phyloP scores from a whole-genome alignment of 2,888 invertebrate genomes.

The Periphyllus acericola region DNA sequence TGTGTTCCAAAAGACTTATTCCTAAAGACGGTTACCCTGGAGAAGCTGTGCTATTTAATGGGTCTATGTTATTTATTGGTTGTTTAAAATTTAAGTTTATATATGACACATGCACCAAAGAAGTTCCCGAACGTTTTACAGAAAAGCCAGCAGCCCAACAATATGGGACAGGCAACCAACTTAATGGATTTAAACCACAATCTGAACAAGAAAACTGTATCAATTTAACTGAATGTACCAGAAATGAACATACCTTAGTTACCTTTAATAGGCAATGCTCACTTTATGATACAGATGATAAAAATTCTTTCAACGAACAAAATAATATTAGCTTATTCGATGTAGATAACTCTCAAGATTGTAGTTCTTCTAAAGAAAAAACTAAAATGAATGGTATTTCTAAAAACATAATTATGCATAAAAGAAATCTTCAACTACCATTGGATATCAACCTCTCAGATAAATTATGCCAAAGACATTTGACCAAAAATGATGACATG shows the following conservation, averaged over 20 bases:
- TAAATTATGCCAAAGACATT: not conserved
- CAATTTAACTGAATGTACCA: not conserved
- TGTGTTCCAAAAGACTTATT: constrained; percentile 28
- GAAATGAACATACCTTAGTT: not conserved
- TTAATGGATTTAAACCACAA: not conserved
- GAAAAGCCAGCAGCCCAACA: not conserved
- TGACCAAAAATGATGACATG: not conserved
- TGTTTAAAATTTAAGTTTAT: constrained; percentile 48
- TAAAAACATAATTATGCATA: not conserved
- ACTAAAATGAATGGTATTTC: not conserved
- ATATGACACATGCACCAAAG: not conserved
- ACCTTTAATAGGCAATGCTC: not conserved
- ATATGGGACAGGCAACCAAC: not conserved
- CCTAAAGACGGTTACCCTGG: constrained; percentile 50
- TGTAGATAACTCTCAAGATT: not conserved
- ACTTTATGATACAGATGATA: not conserved
- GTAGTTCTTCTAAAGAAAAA: not conserved
- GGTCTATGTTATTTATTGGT: constrained; percentile 43
- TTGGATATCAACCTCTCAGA: not conserved
- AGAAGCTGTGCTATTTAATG: constrained; percentile 16
- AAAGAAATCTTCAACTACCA: not conserved
- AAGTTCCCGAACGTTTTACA: not conserved
- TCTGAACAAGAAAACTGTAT: not conserved
- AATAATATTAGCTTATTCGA: not conserved
- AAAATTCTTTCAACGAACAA: constrained; percentile 35